These are phyloP conservation scores for Hylaeus anthracinus DNA, from an alignment of 1,140 invertebrate species.

Conservation along the genomic window DNA sequence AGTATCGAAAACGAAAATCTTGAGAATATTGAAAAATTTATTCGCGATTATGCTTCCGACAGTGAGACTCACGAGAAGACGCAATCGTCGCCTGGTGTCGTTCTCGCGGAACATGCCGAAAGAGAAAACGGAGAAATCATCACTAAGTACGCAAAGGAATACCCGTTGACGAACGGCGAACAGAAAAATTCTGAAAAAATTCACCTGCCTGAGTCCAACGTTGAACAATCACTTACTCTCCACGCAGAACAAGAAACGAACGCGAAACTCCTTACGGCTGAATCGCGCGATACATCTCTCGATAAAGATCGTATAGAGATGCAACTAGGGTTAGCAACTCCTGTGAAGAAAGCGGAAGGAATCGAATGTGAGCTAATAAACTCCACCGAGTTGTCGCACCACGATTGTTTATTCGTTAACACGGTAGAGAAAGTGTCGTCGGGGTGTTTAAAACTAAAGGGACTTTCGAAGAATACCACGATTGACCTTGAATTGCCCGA, in stretches of 20 bases:
- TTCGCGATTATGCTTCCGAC: background rate
- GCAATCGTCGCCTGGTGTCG: background rate
- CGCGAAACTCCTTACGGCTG: background rate
- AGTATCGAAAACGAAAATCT: constrained; percentile 13
- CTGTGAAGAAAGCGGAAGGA: background rate
- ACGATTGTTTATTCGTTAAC: background rate
- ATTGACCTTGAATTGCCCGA: background rate
- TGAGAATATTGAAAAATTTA: constrained; percentile 40
- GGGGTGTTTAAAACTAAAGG: too few species aligned
- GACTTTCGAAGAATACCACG: background rate
- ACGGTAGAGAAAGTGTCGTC: background rate
- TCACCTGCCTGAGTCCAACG: background rate
- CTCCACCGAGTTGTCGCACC: background rate
- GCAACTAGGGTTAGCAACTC: background rate
- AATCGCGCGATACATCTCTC: too few species aligned
- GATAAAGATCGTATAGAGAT: background rate
- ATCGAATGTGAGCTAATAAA: background rate
- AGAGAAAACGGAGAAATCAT: too few species aligned
- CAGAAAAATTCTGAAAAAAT: background rate
- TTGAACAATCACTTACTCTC: too few species aligned
- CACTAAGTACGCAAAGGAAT: too few species aligned
- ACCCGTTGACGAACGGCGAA: too few species aligned
- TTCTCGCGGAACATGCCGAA: too few species aligned
- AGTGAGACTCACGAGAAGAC: background rate
- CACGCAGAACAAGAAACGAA: background rate